Evolutionary conservation across 2,888 invertebrate genomes (phyloP), one percentile per base, ranked within the genome.

Genomic region (Oligia fasciuncula): DNA sequence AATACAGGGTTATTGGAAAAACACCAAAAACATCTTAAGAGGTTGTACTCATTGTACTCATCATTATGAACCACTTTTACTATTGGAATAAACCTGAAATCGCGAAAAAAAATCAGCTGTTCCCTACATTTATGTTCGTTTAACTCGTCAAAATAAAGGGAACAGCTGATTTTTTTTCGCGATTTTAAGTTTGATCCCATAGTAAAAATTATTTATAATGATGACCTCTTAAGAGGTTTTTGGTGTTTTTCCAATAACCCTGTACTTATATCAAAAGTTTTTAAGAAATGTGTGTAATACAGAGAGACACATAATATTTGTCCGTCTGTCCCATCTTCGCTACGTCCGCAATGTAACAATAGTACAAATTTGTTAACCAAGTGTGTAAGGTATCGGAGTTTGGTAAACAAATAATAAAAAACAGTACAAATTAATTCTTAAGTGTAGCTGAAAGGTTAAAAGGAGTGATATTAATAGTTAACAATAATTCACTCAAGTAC

Each of bases 371-470:
- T 92, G 93, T 93, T 91, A 93, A 93, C 94, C 95, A 92, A 91
- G 92, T 88, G 73, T 86, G 93, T 85, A 94, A 88, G 92, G 89
- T 93, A 95, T 91, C 95, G 96, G 95, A 87, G 95, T 83, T 93
- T 94, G 95, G 95, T 95, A 93, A 92, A 94, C 92, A 93, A 92
- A 91, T 92, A 91, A 91, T 87, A 81, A 91, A 79, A 89, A 89
- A 92, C 95, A 96, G 96, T 96, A 96, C 96, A 96, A 96, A 96
- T 96, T 96, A 96, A 93, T 84, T 95, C 90, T 93, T 96, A 96
- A 96, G 95, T 89, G 88, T 95, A 94, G 93, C 81, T 87, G 92
- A 91, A 90, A 92, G 91, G 90, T 91, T 88, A 89, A 91, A 92
- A 91, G 92, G 91, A 89, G 92, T 90, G 91, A 91, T 87, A 90